Conservation (phyloP, 2,797 vertebrate species). For the Novumbra hubbsi region DNA sequence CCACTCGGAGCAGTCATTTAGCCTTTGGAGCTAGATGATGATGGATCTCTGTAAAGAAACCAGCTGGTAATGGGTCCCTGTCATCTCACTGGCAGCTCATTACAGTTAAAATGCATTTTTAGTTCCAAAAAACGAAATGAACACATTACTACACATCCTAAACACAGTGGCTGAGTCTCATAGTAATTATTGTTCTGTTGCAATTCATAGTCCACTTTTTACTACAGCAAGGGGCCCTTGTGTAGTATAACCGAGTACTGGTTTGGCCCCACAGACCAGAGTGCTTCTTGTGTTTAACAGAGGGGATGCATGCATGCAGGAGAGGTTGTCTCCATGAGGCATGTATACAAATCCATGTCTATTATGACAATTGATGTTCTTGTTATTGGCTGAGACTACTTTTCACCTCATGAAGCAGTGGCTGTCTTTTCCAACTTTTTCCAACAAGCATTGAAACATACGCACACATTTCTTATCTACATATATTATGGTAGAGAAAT, state of each 20-base stretch:
- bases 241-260: slow-evolving; percentile 74
- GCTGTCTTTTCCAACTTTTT: not conserved
- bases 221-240: slow-evolving; percentile 75
- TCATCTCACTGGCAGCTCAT: slow-evolving; percentile 27
- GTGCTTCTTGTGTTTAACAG: slow-evolving; percentile 58
- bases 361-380: slow-evolving; percentile 32
- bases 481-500: not conserved
- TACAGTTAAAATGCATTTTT: slow-evolving; percentile 24
- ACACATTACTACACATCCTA: too few relatives aligned
- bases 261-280: slow-evolving; percentile 63
- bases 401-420: not conserved
- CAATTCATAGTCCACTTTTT: slow-evolving; percentile 84
- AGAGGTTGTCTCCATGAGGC: slow-evolving; percentile 48
- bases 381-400: slow-evolving; percentile 16
- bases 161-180: not conserved
- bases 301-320: slow-evolving; percentile 3
- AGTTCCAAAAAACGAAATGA: too few relatives aligned
- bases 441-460: not conserved
- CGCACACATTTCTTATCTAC: not conserved
- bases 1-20: too few relatives aligned
- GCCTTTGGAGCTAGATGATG: too few relatives aligned
- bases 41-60: too few relatives aligned
- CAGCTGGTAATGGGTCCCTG: too few relatives aligned
- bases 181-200: slow-evolving; percentile 49
- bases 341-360: slow-evolving; percentile 59